Conservation (phyloP, 2,113 vertebrate genomes). For the Brachypodius melanocephalos region DNA sequence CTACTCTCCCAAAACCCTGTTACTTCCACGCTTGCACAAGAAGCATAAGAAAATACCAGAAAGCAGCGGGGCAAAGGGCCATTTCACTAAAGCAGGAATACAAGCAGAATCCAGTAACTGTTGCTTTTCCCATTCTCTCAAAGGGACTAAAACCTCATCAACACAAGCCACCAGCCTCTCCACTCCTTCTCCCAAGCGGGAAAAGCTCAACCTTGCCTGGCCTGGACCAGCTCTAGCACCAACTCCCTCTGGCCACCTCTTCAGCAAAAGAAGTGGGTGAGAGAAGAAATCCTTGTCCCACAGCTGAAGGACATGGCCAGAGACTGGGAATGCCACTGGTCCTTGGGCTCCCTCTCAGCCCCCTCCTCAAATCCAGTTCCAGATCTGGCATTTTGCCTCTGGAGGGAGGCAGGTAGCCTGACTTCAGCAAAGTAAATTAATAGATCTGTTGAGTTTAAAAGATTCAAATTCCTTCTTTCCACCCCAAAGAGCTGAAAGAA, state of each 20-base stretch:
- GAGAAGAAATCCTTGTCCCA: background rate
- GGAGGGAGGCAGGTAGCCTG: background rate
- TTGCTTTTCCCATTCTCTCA: background rate
- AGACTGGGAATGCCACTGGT: background rate
- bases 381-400: background rate
- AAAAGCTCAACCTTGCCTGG: background rate
- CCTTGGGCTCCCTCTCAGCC: background rate
- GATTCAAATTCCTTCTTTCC: background rate
- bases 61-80: background rate
- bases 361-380: background rate
- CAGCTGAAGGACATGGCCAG: background rate
- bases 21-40: background rate
- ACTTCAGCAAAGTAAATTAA: background rate
- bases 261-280: background rate
- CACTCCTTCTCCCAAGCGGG: fast-evolving
- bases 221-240: background rate
- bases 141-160: background rate
- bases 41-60: background rate
- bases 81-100: background rate
- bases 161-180: background rate
- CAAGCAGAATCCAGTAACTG: background rate
- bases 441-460: background rate
- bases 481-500: background rate
- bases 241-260: background rate
- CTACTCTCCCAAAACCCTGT: fast-evolving